These are phyloP conservation scores for Pygocentrus nattereri DNA, from an alignment of 2,797 vertebrate genomes.

Conservation along the genomic window DNA sequence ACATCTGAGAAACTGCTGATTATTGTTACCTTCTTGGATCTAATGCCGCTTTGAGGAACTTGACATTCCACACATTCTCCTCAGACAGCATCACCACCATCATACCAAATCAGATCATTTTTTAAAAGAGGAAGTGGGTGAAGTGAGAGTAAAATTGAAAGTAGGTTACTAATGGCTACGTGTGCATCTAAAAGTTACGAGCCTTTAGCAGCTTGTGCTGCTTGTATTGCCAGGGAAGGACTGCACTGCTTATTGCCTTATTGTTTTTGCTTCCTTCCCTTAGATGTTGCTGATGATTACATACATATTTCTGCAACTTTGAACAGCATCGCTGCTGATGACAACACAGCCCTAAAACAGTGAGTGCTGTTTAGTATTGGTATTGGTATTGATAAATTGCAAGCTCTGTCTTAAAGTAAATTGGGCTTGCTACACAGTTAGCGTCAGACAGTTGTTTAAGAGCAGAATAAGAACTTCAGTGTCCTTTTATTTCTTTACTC, in stretches of 20 bases:
- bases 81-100: too few relatives aligned
- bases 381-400: not conserved
- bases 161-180: not conserved
- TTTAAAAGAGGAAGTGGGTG: too few relatives aligned
- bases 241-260: not conserved
- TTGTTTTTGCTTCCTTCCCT: constrained; percentile 44
- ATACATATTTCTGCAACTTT: constrained; percentile 91
- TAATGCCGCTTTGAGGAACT: too few relatives aligned
- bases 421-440: too few relatives aligned
- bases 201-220: not conserved
- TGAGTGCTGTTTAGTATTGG: constrained; percentile 68
- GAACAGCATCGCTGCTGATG: constrained; percentile 86
- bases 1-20: too few relatives aligned
- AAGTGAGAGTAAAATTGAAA: not conserved
- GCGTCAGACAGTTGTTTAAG: not conserved
- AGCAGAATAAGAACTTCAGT: not conserved
- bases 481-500: too few relatives aligned
- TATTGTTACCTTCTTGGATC: too few relatives aligned
- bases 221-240: not conserved
- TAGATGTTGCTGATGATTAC: constrained; percentile 96
- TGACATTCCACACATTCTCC: too few relatives aligned
- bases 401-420: not conserved
- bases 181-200: not conserved
- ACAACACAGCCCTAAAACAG: constrained; percentile 90
- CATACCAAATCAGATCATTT: too few relatives aligned